Evolutionary conservation across 2,888 invertebrate species (phyloP), one percentile per base, ranked within the genome.

Genomic region (Lypha dubia): DNA sequence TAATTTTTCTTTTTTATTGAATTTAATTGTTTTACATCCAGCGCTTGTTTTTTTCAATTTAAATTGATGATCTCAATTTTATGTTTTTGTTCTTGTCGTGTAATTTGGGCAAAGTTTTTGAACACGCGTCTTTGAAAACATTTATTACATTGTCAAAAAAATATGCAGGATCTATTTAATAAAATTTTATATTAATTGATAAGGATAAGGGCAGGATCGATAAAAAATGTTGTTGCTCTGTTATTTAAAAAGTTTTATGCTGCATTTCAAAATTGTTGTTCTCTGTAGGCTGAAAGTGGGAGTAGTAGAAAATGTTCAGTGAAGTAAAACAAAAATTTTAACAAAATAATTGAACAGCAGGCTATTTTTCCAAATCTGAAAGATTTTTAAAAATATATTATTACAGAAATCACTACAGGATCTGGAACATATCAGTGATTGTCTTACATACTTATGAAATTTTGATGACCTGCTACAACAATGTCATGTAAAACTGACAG

Each of bases 151-250:
- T 41, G 51, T 79, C 3, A 53, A 49, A 8, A 3, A 81, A 84
- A 44, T 77, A 81, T 81, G 84, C 84, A 84, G 84, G 84, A 84
- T 84, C 60, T 63, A 63, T 74, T 73, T 77, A 80, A 68, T 67
- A 20, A 60, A 80, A 73, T 4, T 65, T 32, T n/a, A 62, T 44
- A 24, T 84, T 63, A 84, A 80, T 84, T 81, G 44, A 15, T 41
- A 62, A 80, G 80, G 80, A 84, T 84, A 81, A 84, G 84, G 84
- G 84, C 80, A 84, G 84, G 84, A 84, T 84, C 84, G 68, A 81
- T 84, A 60, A 67, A 56, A 46, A 28, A 17, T 7, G n/a, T 51
- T 13, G 24, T 24, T 53, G 35, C 35, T 6, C 8, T 22, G 4
- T n/a, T 9, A 17, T 22, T 20, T 20, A 15, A 20, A 32, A 35